These are phyloP conservation scores for Nothocercus nigrocapillus DNA, from an alignment of 2,113 vertebrate species.

Conservation along the genomic window DNA sequence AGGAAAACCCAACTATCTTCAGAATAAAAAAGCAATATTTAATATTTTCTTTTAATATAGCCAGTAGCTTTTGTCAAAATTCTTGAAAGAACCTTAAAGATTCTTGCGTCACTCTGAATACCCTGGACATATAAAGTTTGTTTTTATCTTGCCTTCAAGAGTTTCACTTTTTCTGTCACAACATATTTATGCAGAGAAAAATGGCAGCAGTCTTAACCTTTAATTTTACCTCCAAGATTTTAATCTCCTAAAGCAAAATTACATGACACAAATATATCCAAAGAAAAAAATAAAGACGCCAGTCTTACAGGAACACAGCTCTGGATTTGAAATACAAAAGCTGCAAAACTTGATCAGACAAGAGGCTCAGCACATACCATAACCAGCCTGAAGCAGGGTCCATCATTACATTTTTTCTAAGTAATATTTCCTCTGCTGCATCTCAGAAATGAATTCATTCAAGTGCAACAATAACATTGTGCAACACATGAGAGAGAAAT, in stretches of 20 bases:
- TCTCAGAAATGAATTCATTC: background rate
- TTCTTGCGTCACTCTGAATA: background rate
- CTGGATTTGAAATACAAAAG: background rate
- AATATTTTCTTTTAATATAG: background rate
- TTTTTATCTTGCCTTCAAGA: background rate
- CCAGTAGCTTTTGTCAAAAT: background rate
- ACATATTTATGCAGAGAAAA: background rate
- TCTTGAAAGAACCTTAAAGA: background rate
- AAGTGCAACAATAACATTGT: background rate
- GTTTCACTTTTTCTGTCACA: background rate
- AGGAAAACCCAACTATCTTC: background rate
- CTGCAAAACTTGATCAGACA: background rate
- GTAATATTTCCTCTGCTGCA: background rate
- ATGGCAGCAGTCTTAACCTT: background rate
- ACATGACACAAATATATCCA: background rate
- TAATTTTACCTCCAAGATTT: background rate
- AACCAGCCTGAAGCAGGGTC: background rate
- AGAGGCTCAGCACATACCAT: background rate
- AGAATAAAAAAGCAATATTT: background rate
- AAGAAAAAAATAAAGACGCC: background rate
- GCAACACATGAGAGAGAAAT: background rate
- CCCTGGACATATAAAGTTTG: background rate
- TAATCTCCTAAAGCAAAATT: background rate
- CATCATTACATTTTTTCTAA: background rate
- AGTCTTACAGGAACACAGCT: background rate